phyloP scores from a whole-genome alignment of 1,140 invertebrate genomes.

The Drosophila chauvacae region DNA sequence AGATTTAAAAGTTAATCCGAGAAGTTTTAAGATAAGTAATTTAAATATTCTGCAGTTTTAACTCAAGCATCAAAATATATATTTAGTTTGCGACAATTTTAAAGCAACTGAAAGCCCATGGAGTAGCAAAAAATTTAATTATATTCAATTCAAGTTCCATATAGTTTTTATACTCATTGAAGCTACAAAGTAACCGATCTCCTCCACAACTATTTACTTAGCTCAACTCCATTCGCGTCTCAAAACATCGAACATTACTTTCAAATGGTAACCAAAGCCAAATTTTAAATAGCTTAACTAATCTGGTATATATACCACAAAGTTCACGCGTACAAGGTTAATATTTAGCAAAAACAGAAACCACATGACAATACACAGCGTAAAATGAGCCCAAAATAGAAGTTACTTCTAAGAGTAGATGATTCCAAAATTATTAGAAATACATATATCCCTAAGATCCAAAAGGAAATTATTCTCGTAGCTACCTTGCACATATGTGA shows the following conservation, averaged over 20 bases:
- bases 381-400: conserved; percentile 17
- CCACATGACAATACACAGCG: conserved; percentile 31
- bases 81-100: not conserved
- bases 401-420: conserved; percentile 32
- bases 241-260: conserved; percentile 35
- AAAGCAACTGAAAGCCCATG: not conserved
- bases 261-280: conserved; percentile 43
- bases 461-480: conserved; percentile 9
- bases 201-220: not conserved
- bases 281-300: conserved; percentile 54
- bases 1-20: not conserved
- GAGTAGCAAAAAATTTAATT: not conserved
- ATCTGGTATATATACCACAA: conserved; percentile 5
- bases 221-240: conserved; percentile 15
- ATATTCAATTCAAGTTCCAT: not conserved
- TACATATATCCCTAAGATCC: conserved; percentile 13
- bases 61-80: not conserved
- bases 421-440: conserved; percentile 7
- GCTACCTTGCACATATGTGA: conserved; percentile 2
- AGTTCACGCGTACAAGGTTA: conserved; percentile 16
- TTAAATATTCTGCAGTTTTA: not conserved
- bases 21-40: not conserved
- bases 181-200: not conserved
- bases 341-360: conserved; percentile 22
- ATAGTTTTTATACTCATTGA: conserved; percentile 1